Conservation (phyloP, 2,797 vertebrate genomes). For the Accipiter badius region DNA sequence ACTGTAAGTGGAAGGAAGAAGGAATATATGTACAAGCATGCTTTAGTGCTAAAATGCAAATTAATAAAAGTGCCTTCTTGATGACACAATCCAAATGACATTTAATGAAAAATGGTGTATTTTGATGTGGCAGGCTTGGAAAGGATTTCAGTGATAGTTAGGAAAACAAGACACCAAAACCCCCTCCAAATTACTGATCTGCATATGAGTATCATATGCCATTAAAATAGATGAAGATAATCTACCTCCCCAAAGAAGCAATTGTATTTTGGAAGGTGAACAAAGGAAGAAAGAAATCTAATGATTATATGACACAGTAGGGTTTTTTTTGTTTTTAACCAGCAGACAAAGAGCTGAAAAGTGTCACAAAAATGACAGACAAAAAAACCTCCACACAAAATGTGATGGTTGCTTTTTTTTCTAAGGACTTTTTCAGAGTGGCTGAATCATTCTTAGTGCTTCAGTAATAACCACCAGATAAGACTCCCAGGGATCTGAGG, state of each 20-base stretch:
- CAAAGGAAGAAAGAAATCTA: background rate
- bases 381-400: background rate
- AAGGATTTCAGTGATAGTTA: background rate
- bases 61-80: background rate
- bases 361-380: background rate
- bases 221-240: background rate
- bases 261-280: background rate
- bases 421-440: background rate
- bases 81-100: conserved; percentile 28
- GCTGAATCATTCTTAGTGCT: background rate
- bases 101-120: background rate
- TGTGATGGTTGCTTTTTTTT: background rate
- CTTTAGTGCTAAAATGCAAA: background rate
- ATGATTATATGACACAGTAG: background rate
- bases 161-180: background rate
- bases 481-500: background rate
- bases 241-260: background rate
- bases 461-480: background rate
- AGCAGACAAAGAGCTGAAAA: background rate
- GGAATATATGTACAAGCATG: background rate
- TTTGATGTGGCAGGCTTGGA: background rate
- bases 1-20: background rate
- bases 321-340: background rate
- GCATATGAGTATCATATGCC: background rate
- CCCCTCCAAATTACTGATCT: background rate